Conservation (phyloP, 2,797 vertebrate genomes). For the Gymnodraco acuticeps region DNA sequence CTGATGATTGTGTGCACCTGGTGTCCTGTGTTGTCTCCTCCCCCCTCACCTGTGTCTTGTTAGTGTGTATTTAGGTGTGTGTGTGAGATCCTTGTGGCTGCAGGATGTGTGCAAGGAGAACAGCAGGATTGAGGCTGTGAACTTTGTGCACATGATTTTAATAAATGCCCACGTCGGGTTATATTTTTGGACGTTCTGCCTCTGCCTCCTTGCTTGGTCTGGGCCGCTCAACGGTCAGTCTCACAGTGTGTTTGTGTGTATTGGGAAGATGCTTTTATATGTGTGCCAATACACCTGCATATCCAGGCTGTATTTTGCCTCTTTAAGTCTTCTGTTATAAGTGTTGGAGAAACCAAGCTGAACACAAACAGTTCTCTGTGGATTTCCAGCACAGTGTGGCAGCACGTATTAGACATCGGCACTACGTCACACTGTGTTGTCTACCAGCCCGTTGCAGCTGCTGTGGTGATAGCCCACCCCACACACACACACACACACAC, state of each 20-base stretch:
- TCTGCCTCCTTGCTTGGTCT: too few relatives aligned
- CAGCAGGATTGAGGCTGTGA: too few relatives aligned
- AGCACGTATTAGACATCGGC: constrained; percentile 58
- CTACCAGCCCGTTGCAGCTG: constrained; percentile 63
- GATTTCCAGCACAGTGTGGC: constrained; percentile 44
- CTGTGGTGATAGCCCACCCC: constrained; percentile 38
- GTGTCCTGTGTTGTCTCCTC: too few relatives aligned
- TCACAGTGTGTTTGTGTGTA: constrained; percentile 15
- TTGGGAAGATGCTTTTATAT: constrained; percentile 22
- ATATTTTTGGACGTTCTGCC: too few relatives aligned
- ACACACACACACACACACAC: constrained; percentile 21
- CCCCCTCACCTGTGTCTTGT: too few relatives aligned
- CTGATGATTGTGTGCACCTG: too few relatives aligned
- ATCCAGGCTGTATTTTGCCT: constrained; percentile 19
- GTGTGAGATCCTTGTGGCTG: too few relatives aligned
- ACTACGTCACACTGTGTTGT: constrained; percentile 68
- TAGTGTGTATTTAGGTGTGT: too few relatives aligned
- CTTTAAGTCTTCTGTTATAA: constrained; percentile 19
- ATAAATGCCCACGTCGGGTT: too few relatives aligned
- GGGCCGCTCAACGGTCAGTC: too few relatives aligned
- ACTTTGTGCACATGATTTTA: too few relatives aligned
- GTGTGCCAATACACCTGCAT: constrained; percentile 16
- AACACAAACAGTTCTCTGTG: constrained; percentile 51
- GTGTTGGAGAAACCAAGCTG: constrained; percentile 22
- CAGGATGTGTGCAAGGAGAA: too few relatives aligned